These are phyloP conservation scores for Stenolophus ochropezus DNA, from an alignment of 2,888 invertebrate species.

Conservation along the genomic window DNA sequence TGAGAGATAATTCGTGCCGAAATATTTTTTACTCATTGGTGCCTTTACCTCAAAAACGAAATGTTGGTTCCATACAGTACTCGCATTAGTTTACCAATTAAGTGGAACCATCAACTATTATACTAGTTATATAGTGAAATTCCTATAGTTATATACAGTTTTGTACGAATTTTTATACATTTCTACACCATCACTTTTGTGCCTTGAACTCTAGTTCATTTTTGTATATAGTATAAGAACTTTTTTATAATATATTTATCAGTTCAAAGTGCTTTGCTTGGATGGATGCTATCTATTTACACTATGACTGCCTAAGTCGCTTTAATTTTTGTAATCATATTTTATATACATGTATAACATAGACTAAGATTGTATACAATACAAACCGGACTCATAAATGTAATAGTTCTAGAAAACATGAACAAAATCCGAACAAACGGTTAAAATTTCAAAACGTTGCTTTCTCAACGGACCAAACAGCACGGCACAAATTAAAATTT, in stretches of 20 bases:
- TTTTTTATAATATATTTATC: conserved; percentile 42
- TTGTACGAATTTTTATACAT: conserved; percentile 52
- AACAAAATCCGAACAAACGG: background rate
- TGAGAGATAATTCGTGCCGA: background rate
- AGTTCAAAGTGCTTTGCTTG: conserved; percentile 55
- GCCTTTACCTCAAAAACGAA: conserved; percentile 37
- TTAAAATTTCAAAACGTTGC: background rate
- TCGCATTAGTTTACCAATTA: background rate
- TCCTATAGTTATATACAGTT: conserved; percentile 41
- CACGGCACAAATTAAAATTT: background rate
- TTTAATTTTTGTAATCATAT: conserved; percentile 50
- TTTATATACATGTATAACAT: conserved; percentile 40
- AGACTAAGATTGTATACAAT: conserved; percentile 11
- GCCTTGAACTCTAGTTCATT: conserved; percentile 55
- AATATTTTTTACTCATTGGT: conserved; percentile 30
- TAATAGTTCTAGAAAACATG: background rate
- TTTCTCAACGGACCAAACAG: background rate
- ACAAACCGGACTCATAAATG: conserved; percentile 16
- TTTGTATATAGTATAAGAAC: conserved; percentile 46
- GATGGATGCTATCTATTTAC: conserved; percentile 45
- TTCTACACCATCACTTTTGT: conserved; percentile 55
- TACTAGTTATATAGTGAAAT: conserved; percentile 19
- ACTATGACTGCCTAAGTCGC: conserved; percentile 55
- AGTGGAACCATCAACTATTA: background rate
- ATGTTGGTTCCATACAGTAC: background rate